Evolutionary conservation across 2,113 vertebrate genomes (phyloP).

Genomic region (Elachura formosa): DNA sequence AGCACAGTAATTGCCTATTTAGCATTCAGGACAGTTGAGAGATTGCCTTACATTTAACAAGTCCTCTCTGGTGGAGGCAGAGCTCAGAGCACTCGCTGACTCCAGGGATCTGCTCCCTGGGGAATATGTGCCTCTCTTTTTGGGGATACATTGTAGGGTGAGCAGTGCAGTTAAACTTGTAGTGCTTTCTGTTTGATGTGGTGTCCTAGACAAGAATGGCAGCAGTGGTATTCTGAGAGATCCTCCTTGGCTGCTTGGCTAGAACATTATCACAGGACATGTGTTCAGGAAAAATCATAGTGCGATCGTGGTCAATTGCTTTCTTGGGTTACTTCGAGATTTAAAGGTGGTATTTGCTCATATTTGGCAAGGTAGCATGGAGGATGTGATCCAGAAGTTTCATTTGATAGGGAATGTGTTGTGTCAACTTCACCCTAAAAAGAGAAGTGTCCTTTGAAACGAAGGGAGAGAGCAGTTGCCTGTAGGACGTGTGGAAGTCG

Average conservation of each 20-base stretch:
- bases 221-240: background rate
- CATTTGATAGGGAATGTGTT: background rate
- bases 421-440: background rate
- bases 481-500: background rate
- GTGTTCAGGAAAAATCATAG: background rate
- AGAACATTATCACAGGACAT: background rate
- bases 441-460: background rate
- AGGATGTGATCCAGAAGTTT: background rate
- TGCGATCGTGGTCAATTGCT: background rate
- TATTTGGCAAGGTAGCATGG: background rate
- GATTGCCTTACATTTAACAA: slow-evolving; percentile 2
- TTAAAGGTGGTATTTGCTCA: background rate
- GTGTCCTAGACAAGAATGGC: background rate
- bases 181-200: background rate
- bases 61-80: background rate
- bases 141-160: accelerated
- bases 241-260: background rate
- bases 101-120: background rate
- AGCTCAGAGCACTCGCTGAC: background rate
- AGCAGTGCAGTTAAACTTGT: background rate
- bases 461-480: background rate
- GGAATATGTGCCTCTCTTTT: background rate
- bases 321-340: background rate
- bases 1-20: slow-evolving; percentile 53
- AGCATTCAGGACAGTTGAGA: background rate